These are phyloP conservation scores for Acleris holmiana DNA, from an alignment of 2,888 invertebrate species.

Conservation along the genomic window DNA sequence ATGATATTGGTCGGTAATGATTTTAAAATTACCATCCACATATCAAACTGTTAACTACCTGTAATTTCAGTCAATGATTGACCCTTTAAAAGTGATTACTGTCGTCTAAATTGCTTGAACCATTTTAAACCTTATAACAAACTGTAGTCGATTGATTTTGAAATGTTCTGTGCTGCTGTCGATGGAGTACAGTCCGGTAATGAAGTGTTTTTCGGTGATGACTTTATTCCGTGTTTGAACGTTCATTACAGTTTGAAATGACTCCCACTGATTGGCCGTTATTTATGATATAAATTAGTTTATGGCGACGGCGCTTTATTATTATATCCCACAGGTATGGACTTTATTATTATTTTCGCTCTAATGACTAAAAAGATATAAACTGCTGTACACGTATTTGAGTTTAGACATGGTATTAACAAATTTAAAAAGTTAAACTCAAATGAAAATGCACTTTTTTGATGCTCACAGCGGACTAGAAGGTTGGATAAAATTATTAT, in stretches of 20 bases:
- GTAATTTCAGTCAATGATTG: conserved; percentile 47
- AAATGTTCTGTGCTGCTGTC: not conserved
- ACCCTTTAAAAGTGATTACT: conserved; percentile 1
- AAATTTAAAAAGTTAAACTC: too few species aligned
- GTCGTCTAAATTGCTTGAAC: not conserved
- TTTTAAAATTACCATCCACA: conserved; percentile 50
- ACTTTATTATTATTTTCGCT: not conserved
- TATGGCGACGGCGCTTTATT: not conserved
- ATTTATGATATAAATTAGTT: conserved; percentile 11
- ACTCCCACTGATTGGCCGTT: conserved; percentile 13
- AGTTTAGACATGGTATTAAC: too few species aligned
- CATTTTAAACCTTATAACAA: not conserved
- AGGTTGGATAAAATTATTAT: too few species aligned
- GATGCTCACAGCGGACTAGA: too few species aligned
- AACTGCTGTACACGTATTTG: not conserved
- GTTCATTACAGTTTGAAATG: conserved; percentile 27
- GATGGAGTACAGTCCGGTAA: conserved; percentile 17
- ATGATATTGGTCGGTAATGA: conserved; percentile 45
- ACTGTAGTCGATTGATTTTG: not conserved
- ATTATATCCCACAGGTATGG: not conserved
- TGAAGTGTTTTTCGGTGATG: conserved; percentile 49
- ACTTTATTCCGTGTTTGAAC: conserved; percentile 57
- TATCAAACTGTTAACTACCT: conserved; percentile 45
- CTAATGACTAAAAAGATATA: not conserved
- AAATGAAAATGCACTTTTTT: too few species aligned